Conservation (phyloP, 2,888 invertebrate species). For the Drosophila mettleri region DNA sequence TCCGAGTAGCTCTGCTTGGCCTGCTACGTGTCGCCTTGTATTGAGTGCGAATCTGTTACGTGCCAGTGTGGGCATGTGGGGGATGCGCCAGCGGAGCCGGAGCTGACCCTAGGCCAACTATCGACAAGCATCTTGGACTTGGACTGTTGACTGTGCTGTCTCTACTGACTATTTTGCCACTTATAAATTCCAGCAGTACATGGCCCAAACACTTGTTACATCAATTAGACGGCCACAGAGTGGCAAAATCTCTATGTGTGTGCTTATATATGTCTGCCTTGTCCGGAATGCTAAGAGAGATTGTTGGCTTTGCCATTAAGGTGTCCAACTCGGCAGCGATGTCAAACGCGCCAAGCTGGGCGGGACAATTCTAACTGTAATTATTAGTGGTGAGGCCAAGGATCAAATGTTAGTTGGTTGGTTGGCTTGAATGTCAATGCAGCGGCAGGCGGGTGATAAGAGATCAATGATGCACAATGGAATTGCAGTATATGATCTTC, state of each 20-base stretch:
- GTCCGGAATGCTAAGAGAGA: slow-evolving; percentile 61
- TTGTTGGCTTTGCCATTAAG: slow-evolving; percentile 59
- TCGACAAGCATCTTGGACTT: slow-evolving; percentile 76
- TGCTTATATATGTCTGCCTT: slow-evolving; percentile 28
- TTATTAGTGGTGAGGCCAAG: slow-evolving; percentile 54
- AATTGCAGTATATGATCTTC: not conserved
- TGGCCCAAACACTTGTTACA: slow-evolving; percentile 83
- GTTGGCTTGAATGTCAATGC: slow-evolving; percentile 21
- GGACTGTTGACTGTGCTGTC: slow-evolving; percentile 58
- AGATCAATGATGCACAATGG: not conserved
- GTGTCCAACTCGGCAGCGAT: slow-evolving; percentile 56
- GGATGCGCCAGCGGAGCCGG: slow-evolving; percentile 19
- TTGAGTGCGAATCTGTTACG: slow-evolving; percentile 71
- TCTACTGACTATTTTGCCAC: slow-evolving; percentile 75
- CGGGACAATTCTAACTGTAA: slow-evolving; percentile 52
- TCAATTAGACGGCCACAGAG: slow-evolving; percentile 81
- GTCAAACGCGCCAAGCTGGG: slow-evolving; percentile 45
- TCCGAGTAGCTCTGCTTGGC: slow-evolving; percentile 40
- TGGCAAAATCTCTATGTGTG: slow-evolving; percentile 31
- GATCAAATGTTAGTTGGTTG: slow-evolving; percentile 28
- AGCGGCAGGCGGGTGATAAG: slow-evolving; percentile 35
- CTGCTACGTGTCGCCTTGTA: slow-evolving; percentile 68
- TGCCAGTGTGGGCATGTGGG: slow-evolving; percentile 16
- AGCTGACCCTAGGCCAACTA: slow-evolving; percentile 67
- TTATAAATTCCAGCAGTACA: slow-evolving; percentile 81